Conservation (phyloP, 2,888 invertebrate genomes). For the Lasioglossum figueresi region DNA sequence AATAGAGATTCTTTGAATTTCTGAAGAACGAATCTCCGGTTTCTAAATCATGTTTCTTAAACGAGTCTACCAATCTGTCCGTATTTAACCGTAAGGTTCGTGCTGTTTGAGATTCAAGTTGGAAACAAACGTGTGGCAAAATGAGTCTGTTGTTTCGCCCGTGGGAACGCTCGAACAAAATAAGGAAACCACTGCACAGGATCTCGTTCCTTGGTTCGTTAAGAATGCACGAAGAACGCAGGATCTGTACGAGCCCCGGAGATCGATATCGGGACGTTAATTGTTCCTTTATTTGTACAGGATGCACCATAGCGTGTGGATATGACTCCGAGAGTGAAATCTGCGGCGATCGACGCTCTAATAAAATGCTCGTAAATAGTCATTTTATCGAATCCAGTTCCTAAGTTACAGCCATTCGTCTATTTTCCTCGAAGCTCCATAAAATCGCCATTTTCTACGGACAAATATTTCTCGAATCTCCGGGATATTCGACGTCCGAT, state of each 20-base stretch:
- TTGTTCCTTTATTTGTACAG: conserved; percentile 9
- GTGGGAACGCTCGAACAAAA: conserved; percentile 10
- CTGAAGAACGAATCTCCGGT: too few species aligned
- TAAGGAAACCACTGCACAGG: background rate
- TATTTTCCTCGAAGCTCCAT: background rate
- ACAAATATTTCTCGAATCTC: background rate
- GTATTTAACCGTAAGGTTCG: background rate
- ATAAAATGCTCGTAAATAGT: background rate
- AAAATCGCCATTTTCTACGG: background rate
- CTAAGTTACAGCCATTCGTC: background rate
- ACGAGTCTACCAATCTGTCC: background rate
- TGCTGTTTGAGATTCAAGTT: background rate
- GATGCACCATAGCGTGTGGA: background rate
- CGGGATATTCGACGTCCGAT: background rate
- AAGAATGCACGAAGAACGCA: conserved; percentile 7
- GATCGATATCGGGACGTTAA: background rate
- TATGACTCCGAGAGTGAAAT: conserved; percentile 13
- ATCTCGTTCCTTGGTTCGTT: conserved; percentile 1
- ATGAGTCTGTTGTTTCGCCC: conserved; percentile 3
- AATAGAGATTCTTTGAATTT: too few species aligned
- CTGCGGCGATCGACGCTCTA: background rate
- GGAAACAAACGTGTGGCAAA: background rate
- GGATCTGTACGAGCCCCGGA: background rate
- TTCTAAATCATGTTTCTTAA: background rate
- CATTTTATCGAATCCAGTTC: background rate